Conservation (phyloP, 2,888 invertebrate genomes). For the Hirtodrosophila trivittata region DNA sequence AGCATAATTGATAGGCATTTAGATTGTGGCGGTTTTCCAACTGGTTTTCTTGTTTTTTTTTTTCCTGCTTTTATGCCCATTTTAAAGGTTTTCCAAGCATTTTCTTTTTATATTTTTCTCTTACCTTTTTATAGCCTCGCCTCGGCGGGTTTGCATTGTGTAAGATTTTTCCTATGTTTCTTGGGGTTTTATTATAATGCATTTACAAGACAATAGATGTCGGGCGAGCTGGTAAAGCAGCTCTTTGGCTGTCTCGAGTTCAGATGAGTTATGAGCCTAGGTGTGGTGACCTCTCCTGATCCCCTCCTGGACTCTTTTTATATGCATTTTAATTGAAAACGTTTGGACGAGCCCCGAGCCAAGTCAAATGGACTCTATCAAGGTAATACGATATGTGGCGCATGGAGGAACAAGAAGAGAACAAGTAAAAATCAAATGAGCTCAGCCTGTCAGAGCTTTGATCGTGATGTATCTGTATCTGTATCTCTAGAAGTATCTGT, state of each 20-base stretch:
- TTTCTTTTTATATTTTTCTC: constrained; percentile 22
- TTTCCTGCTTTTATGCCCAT: constrained; percentile 47
- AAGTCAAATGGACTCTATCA: constrained; percentile 55
- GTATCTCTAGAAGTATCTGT: constrained; percentile 34
- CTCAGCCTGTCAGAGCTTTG: constrained; percentile 19
- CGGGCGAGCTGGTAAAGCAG: constrained; percentile 34
- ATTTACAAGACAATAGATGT: constrained; percentile 57
- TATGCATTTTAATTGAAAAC: constrained; percentile 45
- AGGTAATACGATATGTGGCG: constrained; percentile 60
- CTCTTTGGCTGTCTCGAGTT: constrained; percentile 22
- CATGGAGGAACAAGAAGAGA: constrained; percentile 11
- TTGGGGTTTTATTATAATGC: constrained; percentile 36
- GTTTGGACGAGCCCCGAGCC: constrained; percentile 16
- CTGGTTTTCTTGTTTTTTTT: constrained; percentile 50
- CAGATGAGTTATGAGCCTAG: constrained; percentile 60
- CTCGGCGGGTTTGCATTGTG: constrained; percentile 49
- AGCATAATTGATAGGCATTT: constrained; percentile 59
- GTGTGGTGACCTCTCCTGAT: constrained; percentile 61
- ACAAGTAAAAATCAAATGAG: constrained; percentile 51
- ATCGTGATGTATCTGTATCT: constrained; percentile 52
- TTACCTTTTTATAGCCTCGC: constrained; percentile 56
- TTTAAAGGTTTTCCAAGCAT: constrained; percentile 29
- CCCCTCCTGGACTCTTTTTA: constrained; percentile 15
- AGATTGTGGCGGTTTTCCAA: constrained; percentile 52
- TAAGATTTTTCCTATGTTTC: constrained; percentile 55